These are phyloP conservation scores for Meghimatium bilineatum DNA, from an alignment of 2,888 invertebrate species.

Conservation along the genomic window DNA sequence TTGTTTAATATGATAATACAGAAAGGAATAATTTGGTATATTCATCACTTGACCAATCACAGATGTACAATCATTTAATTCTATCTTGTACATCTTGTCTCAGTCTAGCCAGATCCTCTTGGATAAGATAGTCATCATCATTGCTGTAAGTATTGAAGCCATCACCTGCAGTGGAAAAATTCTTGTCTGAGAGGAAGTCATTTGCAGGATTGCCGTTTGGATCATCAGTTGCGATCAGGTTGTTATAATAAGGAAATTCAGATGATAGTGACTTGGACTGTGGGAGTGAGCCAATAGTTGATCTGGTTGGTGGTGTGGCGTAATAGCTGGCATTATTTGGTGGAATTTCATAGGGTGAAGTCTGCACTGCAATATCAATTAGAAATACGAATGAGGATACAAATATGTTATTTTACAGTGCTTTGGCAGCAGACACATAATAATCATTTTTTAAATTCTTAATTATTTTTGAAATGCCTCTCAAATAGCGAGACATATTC, in stretches of 20 bases:
- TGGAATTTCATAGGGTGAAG: background rate
- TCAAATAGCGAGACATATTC: too few relatives aligned
- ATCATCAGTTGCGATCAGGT: background rate
- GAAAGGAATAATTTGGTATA: too few relatives aligned
- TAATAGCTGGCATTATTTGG: slow-evolving; percentile 14
- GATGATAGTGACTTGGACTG: too few relatives aligned
- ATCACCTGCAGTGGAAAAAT: background rate
- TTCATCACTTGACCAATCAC: too few relatives aligned
- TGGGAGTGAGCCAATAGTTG: background rate
- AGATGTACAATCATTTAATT: too few relatives aligned
- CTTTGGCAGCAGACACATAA: too few relatives aligned
- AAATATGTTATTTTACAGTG: too few relatives aligned
- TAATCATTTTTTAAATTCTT: too few relatives aligned
- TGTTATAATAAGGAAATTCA: background rate
- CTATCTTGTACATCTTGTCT: background rate
- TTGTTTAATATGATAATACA: too few relatives aligned
- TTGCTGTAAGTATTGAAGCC: background rate
- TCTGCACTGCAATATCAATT: background rate
- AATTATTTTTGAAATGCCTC: too few relatives aligned
- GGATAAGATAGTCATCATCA: background rate
- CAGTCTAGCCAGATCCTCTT: background rate
- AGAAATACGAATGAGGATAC: background rate
- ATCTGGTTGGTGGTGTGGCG: background rate
- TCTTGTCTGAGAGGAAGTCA: background rate
- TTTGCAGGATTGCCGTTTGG: background rate